phyloP scores from a whole-genome alignment of 2,797 vertebrate genomes.

The Dipus sagitta region DNA sequence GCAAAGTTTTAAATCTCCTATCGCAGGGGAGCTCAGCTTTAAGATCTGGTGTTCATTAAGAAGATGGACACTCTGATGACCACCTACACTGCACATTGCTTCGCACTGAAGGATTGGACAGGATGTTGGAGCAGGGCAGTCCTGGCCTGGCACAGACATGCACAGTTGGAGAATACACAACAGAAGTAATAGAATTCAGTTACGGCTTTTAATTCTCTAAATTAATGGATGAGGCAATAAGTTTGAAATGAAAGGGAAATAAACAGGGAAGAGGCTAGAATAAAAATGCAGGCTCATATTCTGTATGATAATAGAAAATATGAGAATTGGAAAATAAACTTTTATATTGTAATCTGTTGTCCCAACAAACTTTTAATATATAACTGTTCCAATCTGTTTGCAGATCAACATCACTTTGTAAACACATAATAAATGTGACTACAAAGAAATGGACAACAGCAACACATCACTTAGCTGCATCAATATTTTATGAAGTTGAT shows the following conservation, averaged over 20 bases:
- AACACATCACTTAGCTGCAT: slow-evolving; percentile 68
- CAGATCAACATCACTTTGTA: slow-evolving; percentile 61
- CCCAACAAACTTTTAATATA: slow-evolving; percentile 66
- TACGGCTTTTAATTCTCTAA: slow-evolving; percentile 75
- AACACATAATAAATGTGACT: slow-evolving; percentile 61
- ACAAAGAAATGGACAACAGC: slow-evolving; percentile 72
- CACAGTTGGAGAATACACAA: slow-evolving; percentile 54
- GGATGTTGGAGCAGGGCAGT: not conserved
- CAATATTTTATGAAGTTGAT: slow-evolving; percentile 75
- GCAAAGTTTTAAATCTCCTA: slow-evolving; percentile 45
- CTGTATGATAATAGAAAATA: slow-evolving; percentile 57
- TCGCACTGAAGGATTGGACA: not conserved
- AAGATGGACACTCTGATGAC: not conserved
- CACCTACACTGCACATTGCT: not conserved
- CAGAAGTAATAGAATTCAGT: slow-evolving; percentile 61
- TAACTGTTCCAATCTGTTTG: slow-evolving; percentile 66
- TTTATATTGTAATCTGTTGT: slow-evolving; percentile 79
- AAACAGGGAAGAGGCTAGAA: slow-evolving; percentile 49
- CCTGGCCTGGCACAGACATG: not conserved
- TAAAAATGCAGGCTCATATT: slow-evolving; percentile 39
- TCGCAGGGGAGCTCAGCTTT: slow-evolving; percentile 1
- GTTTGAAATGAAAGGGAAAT: slow-evolving; percentile 70
- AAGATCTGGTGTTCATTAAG: slow-evolving; percentile 40
- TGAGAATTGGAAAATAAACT: slow-evolving; percentile 68
- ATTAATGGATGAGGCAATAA: slow-evolving; percentile 66